phyloP scores from a whole-genome alignment of 2,888 invertebrate species.

The Harpagoxenus sublaevis region DNA sequence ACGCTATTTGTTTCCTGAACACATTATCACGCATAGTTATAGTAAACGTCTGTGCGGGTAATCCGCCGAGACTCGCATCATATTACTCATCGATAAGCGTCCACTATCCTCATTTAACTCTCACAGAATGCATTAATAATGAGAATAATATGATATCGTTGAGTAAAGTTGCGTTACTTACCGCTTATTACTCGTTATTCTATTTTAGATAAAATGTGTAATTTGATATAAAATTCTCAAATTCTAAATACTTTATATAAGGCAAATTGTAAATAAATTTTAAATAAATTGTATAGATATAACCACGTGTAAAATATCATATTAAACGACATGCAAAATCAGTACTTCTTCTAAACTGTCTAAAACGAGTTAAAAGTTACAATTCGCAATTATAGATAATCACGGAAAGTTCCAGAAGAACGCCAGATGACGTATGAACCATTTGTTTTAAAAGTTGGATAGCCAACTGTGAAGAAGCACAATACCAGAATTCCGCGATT shows the following conservation, averaged over 20 bases:
- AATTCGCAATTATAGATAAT: background rate
- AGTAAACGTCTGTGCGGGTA: conserved; percentile 42
- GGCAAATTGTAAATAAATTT: background rate
- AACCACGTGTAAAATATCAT: background rate
- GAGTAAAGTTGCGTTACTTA: conserved; percentile 9
- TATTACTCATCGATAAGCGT: conserved; percentile 56
- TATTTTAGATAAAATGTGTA: background rate
- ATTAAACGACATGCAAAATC: background rate
- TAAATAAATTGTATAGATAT: background rate
- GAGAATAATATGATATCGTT: conserved; percentile 22
- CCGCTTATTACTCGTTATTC: background rate
- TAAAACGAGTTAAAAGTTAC: background rate
- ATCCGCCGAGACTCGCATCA: conserved; percentile 37
- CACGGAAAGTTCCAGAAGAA: background rate
- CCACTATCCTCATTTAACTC: conserved; percentile 21
- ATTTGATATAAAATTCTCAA: background rate
- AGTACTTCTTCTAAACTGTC: background rate
- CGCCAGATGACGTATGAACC: background rate
- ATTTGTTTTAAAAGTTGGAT: conserved; percentile 3
- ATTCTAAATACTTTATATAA: background rate
- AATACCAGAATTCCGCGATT: background rate
- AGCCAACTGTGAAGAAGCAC: background rate
- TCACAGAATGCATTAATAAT: conserved; percentile 25
- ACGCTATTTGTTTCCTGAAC: conserved; percentile 60
- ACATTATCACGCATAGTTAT: conserved; percentile 61